These are phyloP conservation scores for Gasterosteus nipponicus DNA, from an alignment of 2,113 vertebrate genomes.

Conservation along the genomic window DNA sequence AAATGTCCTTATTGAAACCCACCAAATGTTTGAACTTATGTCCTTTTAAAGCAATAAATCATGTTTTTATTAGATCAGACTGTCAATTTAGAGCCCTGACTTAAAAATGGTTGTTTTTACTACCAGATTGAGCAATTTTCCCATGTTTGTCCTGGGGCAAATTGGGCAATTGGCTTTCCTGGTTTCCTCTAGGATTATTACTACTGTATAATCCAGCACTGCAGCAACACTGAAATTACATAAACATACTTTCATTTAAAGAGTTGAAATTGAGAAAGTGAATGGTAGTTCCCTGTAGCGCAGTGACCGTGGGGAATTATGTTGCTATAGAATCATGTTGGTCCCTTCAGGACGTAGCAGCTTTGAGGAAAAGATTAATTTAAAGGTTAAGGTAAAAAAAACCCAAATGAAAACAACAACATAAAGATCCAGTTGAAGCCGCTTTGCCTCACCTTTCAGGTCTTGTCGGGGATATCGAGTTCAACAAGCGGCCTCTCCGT, in stretches of 20 bases:
- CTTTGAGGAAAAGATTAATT: background rate
- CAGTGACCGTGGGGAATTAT: background rate
- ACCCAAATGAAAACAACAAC: background rate
- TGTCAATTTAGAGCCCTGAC: background rate
- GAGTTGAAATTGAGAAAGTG: background rate
- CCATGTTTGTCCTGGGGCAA: background rate
- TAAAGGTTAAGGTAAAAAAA: constrained; percentile 17
- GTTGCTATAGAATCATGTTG: background rate
- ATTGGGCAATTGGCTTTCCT: background rate
- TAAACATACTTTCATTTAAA: background rate
- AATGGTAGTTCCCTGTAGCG: background rate
- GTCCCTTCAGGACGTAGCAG: background rate
- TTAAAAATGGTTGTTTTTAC: background rate
- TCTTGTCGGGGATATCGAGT: constrained; percentile 72
- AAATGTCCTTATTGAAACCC: background rate
- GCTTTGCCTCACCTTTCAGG: constrained; percentile 64
- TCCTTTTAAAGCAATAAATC: background rate
- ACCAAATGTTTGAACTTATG: background rate
- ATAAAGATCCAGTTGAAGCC: constrained; percentile 24
- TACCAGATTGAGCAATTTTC: background rate
- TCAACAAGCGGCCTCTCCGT: constrained; percentile 63
- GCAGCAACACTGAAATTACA: background rate
- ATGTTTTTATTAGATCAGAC: background rate
- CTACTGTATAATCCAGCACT: background rate
- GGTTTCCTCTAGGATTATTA: background rate